Base-by-base conservation (phyloP, 2,888 invertebrate genomes). In the Rhagophthalmus giganteus region DNA sequence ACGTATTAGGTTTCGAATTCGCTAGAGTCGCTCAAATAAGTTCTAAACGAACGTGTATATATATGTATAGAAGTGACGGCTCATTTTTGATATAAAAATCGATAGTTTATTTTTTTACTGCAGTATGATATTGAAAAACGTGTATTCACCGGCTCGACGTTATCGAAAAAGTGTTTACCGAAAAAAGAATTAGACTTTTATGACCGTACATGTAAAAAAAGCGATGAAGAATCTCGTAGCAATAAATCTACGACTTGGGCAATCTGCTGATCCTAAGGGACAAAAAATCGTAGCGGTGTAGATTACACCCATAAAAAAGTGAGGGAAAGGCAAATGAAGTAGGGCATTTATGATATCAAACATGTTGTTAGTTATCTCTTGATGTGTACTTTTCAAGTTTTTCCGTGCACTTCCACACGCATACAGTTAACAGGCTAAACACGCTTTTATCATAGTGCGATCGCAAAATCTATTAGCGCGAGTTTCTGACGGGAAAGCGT, bases 291-390 rank as follows among this genome's bases (percentile, higher is more conserved):
- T 9, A 11, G 14, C 20, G 34, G 25, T 42, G 30, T 25, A 49
- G 49, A 49, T 49, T 42, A 41, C 37, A 42, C 35, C 41, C 37
- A 44, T 42, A 42, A 50, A 37, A 32, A 48, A 50, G 33, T 44
- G 42, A 35, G 38, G 37, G 35, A 44, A 50, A 50, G 38, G 37
- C 34, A 38, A 50, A 37, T 50, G 38, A 35, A 48, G 48, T 35
- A 34, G 48, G 30, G 35, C 48, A 48, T 50, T 50, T 37, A 24
- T 42, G 50, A 33, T 50, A 50, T 42, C 42, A 50, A 49, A 42
- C 34, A 38, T 30, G 42, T 35, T 30, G 41, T 42, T 42, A 25
- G 42, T 38, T 50, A 42, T 50, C 50, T 37, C 35, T 12, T 42
- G 35, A 42, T 42, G 49, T 30, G 32, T 15, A 37, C 35, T 42